Base-by-base conservation (phyloP, 1,140 invertebrate genomes). In the Orchestia grillus region DNA sequence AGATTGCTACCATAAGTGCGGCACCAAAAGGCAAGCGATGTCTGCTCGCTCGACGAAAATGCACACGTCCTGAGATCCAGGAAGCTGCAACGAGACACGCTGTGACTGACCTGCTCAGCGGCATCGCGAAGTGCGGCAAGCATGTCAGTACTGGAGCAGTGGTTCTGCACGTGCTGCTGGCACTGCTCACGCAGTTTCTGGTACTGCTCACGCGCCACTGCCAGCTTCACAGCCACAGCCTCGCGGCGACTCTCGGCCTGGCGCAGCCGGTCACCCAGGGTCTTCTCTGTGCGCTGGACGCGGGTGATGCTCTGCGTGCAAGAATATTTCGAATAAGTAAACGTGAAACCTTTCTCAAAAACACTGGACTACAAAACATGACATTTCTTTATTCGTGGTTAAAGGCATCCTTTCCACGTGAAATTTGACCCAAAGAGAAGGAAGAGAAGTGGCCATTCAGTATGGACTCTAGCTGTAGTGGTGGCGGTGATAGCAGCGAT, bases 211-310 rank as follows among this genome's bases (percentile, higher is more conserved):
- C 44, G 92, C 36, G 92, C 92, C 11, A 44, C 43, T 36, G 92
- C 19, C 43, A 94, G 44, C 92, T 94, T 94, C 43, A 15, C 44
- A 19, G 92, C 40, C 41, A 45, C 43, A 44, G 92, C 44, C 92
- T 0, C 44, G 40, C 92, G 92, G 4, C 92, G 44, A 23, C 36
- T 6, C 40, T n/a, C 92, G 0, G 92, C 47, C 92, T 94, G 92
- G 11, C 36, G 16, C 43, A 94, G 92, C 36, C 92, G 92, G 92
- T 94, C 92, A 45, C 92, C 6, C 43, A 94, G 8, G 3, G 92
- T 94, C 92, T 94, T 94, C 92, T 94, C 92, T 23, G 41, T 44
- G 40, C 92, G 92, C 92, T 94, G 43, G 36, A 94, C 11, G 4
- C 92, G 43, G 43, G 44, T 45, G 8, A 94, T 45, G 40, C 92